Percentiles rank a stretch among this genome's conserved stretches.
Conservation (phyloP, 2,888 invertebrate genomes). For the Seira sanloemensis region DNA sequence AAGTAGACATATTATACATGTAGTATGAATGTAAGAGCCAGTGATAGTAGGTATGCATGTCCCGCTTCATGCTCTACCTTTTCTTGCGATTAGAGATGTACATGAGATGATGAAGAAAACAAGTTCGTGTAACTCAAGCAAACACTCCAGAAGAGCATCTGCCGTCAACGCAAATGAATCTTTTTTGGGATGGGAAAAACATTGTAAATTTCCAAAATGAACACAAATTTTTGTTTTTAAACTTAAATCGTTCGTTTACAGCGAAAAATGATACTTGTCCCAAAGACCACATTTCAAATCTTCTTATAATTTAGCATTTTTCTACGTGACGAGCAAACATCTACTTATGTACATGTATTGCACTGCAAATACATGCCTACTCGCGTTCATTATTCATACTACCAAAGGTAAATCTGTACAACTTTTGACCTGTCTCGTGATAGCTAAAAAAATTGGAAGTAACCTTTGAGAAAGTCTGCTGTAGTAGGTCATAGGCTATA, state of each 20-base stretch:
- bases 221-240: background rate
- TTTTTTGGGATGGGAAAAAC: background rate
- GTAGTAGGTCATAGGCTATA: no score
- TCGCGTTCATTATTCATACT: no score
- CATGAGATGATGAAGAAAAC: background rate
- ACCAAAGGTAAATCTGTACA: no score
- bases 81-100: no score
- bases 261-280: slow-evolving; percentile 2
- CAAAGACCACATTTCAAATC: background rate
- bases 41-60: background rate
- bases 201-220: background rate
- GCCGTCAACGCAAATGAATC: background rate
- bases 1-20: slow-evolving; percentile 31
- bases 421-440: background rate
- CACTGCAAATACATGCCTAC: no score
- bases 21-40: background rate
- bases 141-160: background rate
- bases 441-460: background rate
- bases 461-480: no score
- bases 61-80: background rate
- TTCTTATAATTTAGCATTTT: background rate
- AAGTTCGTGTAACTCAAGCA: no score
- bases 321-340: background rate
- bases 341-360: no score
- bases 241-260: slow-evolving; percentile 35